Base-by-base conservation (phyloP, 2,797 vertebrate genomes). In the Chelmon rostratus region DNA sequence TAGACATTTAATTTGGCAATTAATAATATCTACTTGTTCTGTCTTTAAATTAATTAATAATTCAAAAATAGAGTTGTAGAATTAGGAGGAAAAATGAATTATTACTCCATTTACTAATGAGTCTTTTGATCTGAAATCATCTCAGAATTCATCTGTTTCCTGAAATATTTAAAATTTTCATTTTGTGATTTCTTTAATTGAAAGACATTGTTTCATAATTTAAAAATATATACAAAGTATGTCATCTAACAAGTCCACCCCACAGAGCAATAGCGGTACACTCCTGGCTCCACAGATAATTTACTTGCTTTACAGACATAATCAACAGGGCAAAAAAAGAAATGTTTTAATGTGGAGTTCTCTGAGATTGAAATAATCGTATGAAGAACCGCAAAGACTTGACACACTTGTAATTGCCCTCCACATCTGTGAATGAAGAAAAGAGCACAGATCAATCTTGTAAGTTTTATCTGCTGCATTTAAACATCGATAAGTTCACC, bases 391-490 rank as follows among this genome's bases (percentile, higher is more conserved):
- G 19, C 31, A 40, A 10, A 52, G 8, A 37, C 7, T 58, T 28
- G 25, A 56, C 28, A 49, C 57, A 58, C 2, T 38, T 47, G 21
- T 58, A 38, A 69, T n/a, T 74, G 35, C 37, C 13, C n/a, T 21
- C 19, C 59, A 63, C 28, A n/a, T n/a, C 56, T 54, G 46, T 73
- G 71, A 80, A 74, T 0, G 68, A 84, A 77, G 73, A 84, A 53
- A 76, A 80, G 52, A 76, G 61, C 40, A 54, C 68, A 63, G 44
- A 42, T 67, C 65, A 46, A 28, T 44, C 73, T 77, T 86, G 76
- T 72, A 83, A 85, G 78, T 87, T 73, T 64, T 35, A 57, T 28
- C 46, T 68, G 35, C 67, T 74, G 33, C 50, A 56, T 8, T 47
- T 19, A 54, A 68, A 63, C 23, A 23, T 21, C 0, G 35, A 38